A percentile compares a stretch with the other conserved stretches of the same genome.
These are phyloP conservation scores for Micrasema longulum DNA, from an alignment of 1,140 invertebrate genomes.

Conservation along the genomic window DNA sequence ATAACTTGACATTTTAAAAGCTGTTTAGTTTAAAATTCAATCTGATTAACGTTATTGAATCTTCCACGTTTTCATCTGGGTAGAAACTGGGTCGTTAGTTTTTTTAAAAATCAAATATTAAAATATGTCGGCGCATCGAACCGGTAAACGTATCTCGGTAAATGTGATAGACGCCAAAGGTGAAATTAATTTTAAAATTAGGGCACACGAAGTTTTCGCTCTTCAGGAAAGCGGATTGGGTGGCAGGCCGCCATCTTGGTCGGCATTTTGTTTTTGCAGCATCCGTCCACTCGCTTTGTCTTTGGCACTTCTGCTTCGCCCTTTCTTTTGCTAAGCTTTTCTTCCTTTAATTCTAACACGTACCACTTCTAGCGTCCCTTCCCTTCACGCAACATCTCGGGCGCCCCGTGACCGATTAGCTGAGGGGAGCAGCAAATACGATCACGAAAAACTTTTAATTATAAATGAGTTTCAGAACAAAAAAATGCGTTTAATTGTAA, in stretches of 20 bases:
- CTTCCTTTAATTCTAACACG: slow-evolving; percentile 28
- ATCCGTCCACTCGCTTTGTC: slow-evolving; percentile 42
- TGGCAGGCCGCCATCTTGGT: not conserved
- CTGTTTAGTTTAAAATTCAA: no score
- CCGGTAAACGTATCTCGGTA: slow-evolving; percentile 11
- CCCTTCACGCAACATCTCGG: slow-evolving; percentile 12
- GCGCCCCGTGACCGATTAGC: not conserved
- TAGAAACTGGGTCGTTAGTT: no score
- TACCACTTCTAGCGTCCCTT: slow-evolving; percentile 13
- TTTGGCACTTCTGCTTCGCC: slow-evolving; percentile 18
- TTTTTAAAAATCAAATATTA: no score
- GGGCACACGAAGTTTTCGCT: slow-evolving; percentile 7
- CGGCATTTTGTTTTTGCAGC: slow-evolving; percentile 34
- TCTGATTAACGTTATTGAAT: no score
- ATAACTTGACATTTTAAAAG: no score
- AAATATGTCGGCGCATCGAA: no score
- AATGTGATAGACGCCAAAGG: slow-evolving; percentile 21
- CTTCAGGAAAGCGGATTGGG: slow-evolving; percentile 7
- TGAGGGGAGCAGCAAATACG: no score
- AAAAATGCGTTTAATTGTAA: no score
- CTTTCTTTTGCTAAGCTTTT: slow-evolving; percentile 5
- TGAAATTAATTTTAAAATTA: slow-evolving; percentile 31
- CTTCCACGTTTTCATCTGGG: no score
- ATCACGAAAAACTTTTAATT: no score
- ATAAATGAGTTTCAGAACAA: no score